Base-by-base conservation (phyloP, 1,140 invertebrate species). In the Saccostrea glomerata region DNA sequence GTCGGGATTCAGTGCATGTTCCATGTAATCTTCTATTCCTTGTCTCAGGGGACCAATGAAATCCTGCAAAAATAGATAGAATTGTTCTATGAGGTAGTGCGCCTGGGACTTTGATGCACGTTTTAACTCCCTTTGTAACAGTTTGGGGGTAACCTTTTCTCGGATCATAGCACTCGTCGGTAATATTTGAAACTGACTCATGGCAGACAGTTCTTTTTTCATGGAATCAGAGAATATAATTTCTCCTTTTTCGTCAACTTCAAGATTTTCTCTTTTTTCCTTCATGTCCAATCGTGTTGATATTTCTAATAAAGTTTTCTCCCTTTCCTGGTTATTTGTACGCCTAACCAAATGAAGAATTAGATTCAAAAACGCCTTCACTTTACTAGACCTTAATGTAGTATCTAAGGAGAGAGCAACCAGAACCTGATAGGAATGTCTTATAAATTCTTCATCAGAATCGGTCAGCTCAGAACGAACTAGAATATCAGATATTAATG, bases 1-100 rank as follows among this genome's bases (percentile, higher is more conserved):
- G 23, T 66, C 55, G 12, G 6, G 0, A 77, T 15, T 36, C 70
- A 25, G 11, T 11, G 70, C 58, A 55, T 84, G 58, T 2, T 36
- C 56, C 23, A 89, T 86, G 66, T 90, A 90, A 13, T 90, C 47
- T 4, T 20, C 30, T 30, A 95, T 89, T 47, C 95, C 95, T 23
- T 91, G 85, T 88, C 94, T 86, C 12, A 95, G 84, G 30, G 95
- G 93, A 9, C 89, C 58, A 84, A 94, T 85, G 86, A 95, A 95
- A 90, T 98, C 97, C 95, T 98, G 97, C 12, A 97, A 93, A 40
- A 98, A 93, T 4, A 97, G 93, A 20, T 97, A 94, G 92, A 97
- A 97, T 88, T 98, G 97, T 0, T 96, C 95, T 91, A 97, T 97
- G 7, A 98, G 93, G 92, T 98, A 98, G 90, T 97, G 96, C 4